phyloP scores from a whole-genome alignment of 1,140 invertebrate species.

The Nautilus pompilius region DNA sequence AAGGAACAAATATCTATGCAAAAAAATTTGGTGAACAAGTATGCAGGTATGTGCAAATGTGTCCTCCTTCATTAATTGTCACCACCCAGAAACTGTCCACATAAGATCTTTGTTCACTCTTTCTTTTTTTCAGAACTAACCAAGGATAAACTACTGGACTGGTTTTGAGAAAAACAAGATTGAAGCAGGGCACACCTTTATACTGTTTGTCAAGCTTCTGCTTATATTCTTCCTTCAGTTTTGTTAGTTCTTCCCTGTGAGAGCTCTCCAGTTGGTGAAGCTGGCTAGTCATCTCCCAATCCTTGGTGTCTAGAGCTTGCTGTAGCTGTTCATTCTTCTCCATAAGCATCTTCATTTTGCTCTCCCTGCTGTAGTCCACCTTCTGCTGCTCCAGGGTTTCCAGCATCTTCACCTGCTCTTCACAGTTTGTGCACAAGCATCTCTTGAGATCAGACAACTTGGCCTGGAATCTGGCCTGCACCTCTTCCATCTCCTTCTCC shows the following conservation, averaged over 20 bases:
- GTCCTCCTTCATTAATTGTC: not conserved
- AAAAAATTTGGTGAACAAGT: no score
- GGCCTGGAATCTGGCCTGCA: conserved; percentile 24
- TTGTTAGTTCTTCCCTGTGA: conserved; percentile 29
- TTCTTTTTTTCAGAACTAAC: no score
- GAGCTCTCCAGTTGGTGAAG: conserved; percentile 20
- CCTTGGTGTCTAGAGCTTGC: not conserved
- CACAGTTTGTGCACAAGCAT: not conserved
- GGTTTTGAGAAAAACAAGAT: no score
- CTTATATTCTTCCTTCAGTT: conserved; percentile 15
- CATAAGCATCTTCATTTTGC: not conserved
- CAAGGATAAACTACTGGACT: no score
- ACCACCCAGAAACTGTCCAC: no score
- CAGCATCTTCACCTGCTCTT: not conserved
- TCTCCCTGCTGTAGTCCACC: not conserved
- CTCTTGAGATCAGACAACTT: not conserved
- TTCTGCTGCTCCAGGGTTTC: not conserved
- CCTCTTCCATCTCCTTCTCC: conserved; percentile 28
- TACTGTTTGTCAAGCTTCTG: not conserved
- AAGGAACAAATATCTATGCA: no score
- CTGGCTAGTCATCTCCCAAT: conserved; percentile 30
- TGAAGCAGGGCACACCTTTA: no score
- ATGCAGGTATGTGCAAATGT: no score
- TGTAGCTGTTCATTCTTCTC: not conserved
- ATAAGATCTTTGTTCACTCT: no score